A percentile compares a stretch with the other conserved stretches of the same genome.
Evolutionary conservation across 2,113 vertebrate genomes (phyloP).

Genomic region (Actinemys pallida): DNA sequence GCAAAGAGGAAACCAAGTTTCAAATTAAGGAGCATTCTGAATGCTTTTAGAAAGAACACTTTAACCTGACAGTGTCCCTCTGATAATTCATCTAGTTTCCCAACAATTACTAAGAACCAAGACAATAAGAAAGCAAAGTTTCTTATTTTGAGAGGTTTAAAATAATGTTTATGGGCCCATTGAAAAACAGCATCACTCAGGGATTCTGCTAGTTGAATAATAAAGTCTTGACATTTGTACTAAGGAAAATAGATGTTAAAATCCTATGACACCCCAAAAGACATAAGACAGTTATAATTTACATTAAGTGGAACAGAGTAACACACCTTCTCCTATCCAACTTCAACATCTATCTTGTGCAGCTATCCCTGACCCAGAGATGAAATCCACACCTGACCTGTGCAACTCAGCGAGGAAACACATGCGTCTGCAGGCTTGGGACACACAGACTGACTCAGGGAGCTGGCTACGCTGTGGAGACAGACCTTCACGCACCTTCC

Average conservation of each 20-base stretch:
- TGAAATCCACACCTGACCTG: not conserved
- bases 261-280: not conserved
- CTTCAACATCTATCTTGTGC: not conserved
- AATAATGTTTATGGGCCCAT: not conserved
- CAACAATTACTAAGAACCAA: not conserved
- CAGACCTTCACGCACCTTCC: not conserved
- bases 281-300: not conserved
- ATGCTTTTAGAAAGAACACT: not conserved
- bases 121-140: not conserved
- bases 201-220: not conserved
- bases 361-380: not conserved
- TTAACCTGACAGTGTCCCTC: not conserved
- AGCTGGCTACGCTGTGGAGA: not conserved
- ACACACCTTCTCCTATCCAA: not conserved
- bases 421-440: not conserved
- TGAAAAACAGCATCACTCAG: not conserved
- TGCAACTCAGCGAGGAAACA: not conserved
- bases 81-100: not conserved
- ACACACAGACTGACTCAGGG: too few species aligned
- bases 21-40: not conserved
- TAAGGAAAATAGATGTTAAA: not conserved
- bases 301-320: not conserved
- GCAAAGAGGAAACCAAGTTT: not conserved
- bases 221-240: not conserved
- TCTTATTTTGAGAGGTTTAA: not conserved